Base-by-base conservation (phyloP, 2,888 invertebrate species). In the Gnatocerus cornutus region DNA sequence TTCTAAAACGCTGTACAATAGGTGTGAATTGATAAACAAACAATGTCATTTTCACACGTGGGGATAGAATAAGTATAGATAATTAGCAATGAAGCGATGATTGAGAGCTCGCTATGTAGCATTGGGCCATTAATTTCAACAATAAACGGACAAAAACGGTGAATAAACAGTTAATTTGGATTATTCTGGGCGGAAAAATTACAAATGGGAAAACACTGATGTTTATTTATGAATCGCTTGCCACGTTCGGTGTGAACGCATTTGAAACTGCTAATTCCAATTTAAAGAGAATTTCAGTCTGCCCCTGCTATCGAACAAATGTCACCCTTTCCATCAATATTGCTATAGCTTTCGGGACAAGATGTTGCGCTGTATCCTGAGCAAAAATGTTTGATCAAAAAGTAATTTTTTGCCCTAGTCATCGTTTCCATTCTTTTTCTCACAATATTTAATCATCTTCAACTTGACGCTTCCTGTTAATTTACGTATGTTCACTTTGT, bases 31-130 rank as follows among this genome's bases (percentile, higher is more conserved):
- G 30, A 30, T 45, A 30, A 59, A 14, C 46, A 59, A 59, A 59
- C 46, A 59, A 45, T 33, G 59, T 59, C 33, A n/a, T 59, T 59
- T 59, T 59, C 59, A 59, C 59, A 59, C 46, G 10, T 59, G 27
- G 14, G 27, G 12, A 41, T 10, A 6, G 13, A 41, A 56, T 56
- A 56, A 56, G 56, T 56, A 56, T 21, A 56, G 37, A 14, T 43
- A 56, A 56, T 56, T 56, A 56, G 27, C 56, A 12, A n/a, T 12
- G 16, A 4, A 56, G 27, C 41, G 56, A 41, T 56, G 56, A 56
- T 56, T 56, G 56, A 56, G 56, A 56, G 56, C 14, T 56, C 21
- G 27, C 41, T 6, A 14, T 12, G 56, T 29, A 50, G 16, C 50
- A 30, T 5, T 48, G n/a, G 48, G 14, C 21, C 27, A 48, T 48